Evolutionary conservation across 2,797 vertebrate species (phyloP), one percentile per base, ranked within the genome.

Genomic region (Nyctalus aviator): DNA sequence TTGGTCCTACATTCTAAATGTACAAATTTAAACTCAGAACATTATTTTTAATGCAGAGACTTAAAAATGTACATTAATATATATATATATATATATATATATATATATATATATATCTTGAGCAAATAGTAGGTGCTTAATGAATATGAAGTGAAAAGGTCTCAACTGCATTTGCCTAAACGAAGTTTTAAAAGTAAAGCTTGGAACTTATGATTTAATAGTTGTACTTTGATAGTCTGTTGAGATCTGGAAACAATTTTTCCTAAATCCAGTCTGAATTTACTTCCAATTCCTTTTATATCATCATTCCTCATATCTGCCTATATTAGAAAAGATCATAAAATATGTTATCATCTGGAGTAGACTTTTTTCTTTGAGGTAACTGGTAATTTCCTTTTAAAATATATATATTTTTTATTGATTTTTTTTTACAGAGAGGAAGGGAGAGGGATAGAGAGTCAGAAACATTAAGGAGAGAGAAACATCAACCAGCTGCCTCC

Each of bases 111-210:
- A 30, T 66, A 9, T 8, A 32, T 66, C 1, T 25, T 93, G 21
- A 90, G 30, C 12, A 86, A 88, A 82, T 1, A 90, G 50, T 77
- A 90, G 23, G 13, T 37, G 12, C 11, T 89, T 83, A 94, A 68
- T 64, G 46, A 62, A 59, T 44, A 83, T 64, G 48, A 30, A 72
- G n/a, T 88, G 13, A 82, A 78, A 46, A 72, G 55, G 11, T 46
- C 53, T 76, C 72, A 62, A 15, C 44, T 68, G 8, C 2, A 92
- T 79, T 85, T 88, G 15, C 27, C 90, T 84, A 25, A 84, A 71
- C 32, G 57, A 84, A 37, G 27, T 37, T 94, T 95, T 93, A 37
- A 83, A 85, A 86, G 21, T 27, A 82, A 92, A 92, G 91, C 13
- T 50, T 88, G 35, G 21, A 87, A 90, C 25, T 86, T 32, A 81